phyloP scores from a whole-genome alignment of 1,140 invertebrate species.

The Drosophila ohnishii region DNA sequence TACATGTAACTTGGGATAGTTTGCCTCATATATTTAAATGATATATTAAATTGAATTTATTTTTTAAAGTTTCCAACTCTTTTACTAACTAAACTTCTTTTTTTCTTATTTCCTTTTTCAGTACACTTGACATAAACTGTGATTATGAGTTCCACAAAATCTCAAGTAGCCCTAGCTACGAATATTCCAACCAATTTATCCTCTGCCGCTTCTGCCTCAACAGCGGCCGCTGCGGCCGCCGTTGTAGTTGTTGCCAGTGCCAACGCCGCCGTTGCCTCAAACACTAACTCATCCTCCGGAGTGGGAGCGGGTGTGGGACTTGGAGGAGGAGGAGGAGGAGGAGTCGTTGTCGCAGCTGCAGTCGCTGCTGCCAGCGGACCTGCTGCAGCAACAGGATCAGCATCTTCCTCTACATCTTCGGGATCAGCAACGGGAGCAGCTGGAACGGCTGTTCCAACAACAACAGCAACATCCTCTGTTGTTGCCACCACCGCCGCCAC shows the following conservation, averaged over 20 bases:
- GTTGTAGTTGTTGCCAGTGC: slow-evolving; percentile 73
- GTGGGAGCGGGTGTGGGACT: slow-evolving; percentile 29
- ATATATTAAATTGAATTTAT: background rate
- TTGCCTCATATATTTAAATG: too few relatives aligned
- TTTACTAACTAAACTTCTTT: background rate
- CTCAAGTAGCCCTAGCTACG: slow-evolving; percentile 83
- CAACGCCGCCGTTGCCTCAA: slow-evolving; percentile 69
- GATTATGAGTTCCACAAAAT: slow-evolving; percentile 83
- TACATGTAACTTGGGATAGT: background rate
- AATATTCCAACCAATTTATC: slow-evolving; percentile 82
- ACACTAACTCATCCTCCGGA: slow-evolving; percentile 43
- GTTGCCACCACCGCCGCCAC: slow-evolving; percentile 7
- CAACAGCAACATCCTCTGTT: slow-evolving; percentile 32
- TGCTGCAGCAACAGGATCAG: slow-evolving; percentile 23
- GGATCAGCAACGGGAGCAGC: slow-evolving; percentile 31
- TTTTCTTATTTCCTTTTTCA: slow-evolving; percentile 40
- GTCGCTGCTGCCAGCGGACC: background rate
- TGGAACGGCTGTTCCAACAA: slow-evolving; percentile 27
- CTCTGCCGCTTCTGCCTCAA: slow-evolving; percentile 71
- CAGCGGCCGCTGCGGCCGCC: slow-evolving; percentile 70
- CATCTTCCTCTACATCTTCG: slow-evolving; percentile 26
- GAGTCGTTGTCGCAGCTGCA: background rate
- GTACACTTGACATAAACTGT: slow-evolving; percentile 82
- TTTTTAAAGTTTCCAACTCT: background rate
- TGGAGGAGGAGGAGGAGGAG: slow-evolving; percentile 27